Evolutionary conservation across 2,113 vertebrate genomes (phyloP), one percentile per base, ranked within the genome.

Genomic region (Aramus guarauna): DNA sequence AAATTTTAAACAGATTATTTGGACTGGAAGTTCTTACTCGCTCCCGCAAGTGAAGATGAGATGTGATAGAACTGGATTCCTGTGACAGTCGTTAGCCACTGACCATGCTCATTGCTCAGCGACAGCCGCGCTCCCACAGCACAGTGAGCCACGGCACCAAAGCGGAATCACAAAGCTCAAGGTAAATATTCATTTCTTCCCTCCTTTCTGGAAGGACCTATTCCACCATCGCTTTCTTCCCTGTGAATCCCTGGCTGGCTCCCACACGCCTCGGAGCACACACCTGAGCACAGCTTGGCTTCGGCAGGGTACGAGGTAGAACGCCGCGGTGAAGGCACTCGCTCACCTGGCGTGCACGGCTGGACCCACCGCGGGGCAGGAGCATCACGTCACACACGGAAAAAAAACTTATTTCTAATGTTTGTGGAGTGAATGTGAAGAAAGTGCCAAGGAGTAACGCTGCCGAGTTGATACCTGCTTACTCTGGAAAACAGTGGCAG

Each of bases 241-340:
- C 23, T 27, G 47, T 9, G 36, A 34, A 3, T 34, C 59, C 76
- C 37, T 21, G 48, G 17, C 23, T 29, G 13, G 14, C 37, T 53
- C 37, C 47, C 47, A 24, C 47, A 20, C 4, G 1, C 21, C 24
- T 11, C n/a, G 4, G 45, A 34, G 34, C 39, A 6, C 7, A 9
- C 47, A 9, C 23, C 17, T 2, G 23, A 20, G 47, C 59, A 7
- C 24, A 26, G n/a, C 45, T 34, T 7, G 7, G 15, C n/a, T 32
- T 15, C 2, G 3, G 21, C 29, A 9, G 41, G 21, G n/a, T 24
- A 32, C 23, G 10, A 34, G n/a, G 27, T 3, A 3, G n/a, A 19
- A 53, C 4, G 16, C 26, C 2, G 2, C 7, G 3, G 9, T 4
- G 19, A 30, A 50, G 58, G 27, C 8, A 1, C 56, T 18, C 2